These are phyloP conservation scores for Temnothorax longispinosus DNA, from an alignment of 1,140 invertebrate species.

Conservation along the genomic window DNA sequence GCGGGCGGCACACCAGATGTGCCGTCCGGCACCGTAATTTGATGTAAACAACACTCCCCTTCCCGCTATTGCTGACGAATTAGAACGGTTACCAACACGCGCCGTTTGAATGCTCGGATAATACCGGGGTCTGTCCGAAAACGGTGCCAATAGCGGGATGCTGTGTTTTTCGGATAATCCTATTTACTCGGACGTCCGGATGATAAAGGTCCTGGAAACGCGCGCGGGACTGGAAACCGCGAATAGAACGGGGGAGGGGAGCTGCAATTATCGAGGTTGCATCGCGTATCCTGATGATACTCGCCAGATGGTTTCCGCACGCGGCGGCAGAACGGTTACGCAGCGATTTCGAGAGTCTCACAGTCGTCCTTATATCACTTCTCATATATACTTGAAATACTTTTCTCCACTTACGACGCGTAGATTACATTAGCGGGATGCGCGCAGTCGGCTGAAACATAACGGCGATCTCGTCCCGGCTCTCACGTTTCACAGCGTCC, in stretches of 20 bases:
- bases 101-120: conserved; percentile 25
- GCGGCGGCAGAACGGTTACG: conserved; percentile 41
- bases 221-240: not conserved
- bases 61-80: conserved; percentile 21
- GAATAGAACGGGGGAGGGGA: not conserved
- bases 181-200: conserved; percentile 24
- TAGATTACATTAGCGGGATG: conserved; percentile 48
- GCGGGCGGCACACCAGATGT: conserved; percentile 31
- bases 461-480: conserved; percentile 40
- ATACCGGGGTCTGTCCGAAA: not conserved
- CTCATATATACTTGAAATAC: conserved; percentile 53
- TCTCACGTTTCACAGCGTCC: conserved; percentile 35
- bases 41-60: conserved; percentile 20
- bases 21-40: conserved; percentile 52
- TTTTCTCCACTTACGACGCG: conserved; percentile 49
- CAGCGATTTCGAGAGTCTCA: conserved; percentile 42
- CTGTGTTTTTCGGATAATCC: conserved; percentile 13
- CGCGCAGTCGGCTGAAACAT: conserved; percentile 22
- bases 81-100: conserved; percentile 29
- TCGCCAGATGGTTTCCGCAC: conserved; percentile 57
- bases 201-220: conserved; percentile 16
- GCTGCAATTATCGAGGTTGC: conserved; percentile 49
- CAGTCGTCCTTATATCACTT: conserved; percentile 51
- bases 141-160: conserved; percentile 34
- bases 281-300: conserved; percentile 49